Evolutionary conservation across 1,140 invertebrate genomes (phyloP).

Genomic region (Periplaneta americana): DNA sequence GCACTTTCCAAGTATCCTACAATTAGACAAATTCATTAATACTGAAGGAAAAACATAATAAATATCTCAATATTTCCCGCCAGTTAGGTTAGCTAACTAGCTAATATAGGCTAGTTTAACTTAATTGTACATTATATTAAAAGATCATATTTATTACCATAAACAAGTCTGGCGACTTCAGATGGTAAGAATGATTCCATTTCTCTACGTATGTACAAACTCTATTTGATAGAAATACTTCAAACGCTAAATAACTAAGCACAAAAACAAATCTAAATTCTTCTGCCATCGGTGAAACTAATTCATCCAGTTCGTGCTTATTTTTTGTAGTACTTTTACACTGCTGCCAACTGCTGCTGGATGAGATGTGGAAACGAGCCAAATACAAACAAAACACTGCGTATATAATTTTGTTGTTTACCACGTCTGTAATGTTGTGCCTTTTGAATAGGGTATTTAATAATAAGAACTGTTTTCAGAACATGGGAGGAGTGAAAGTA

Average conservation of each 20-base stretch:
- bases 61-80: conserved; percentile 26
- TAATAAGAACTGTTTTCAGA: too few relatives aligned
- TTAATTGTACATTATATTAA: too few relatives aligned
- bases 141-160: conserved; percentile 37
- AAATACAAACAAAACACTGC: too few relatives aligned
- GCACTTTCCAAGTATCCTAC: conserved; percentile 41
- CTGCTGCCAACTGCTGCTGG: not conserved
- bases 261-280: not conserved
- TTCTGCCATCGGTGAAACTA: too few relatives aligned
- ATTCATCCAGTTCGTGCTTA: too few relatives aligned
- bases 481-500: too few relatives aligned
- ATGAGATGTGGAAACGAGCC: too few relatives aligned
- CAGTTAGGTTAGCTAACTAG: conserved; percentile 21
- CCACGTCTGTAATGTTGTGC: too few relatives aligned
- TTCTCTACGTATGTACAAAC: not conserved
- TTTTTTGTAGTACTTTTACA: not conserved
- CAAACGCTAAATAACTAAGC: not conserved
- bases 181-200: conserved; percentile 41
- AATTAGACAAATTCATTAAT: conserved; percentile 15
- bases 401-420: too few relatives aligned
- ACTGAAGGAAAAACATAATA: conserved; percentile 2
- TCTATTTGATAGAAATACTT: not conserved
- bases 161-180: conserved; percentile 40
- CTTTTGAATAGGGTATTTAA: too few relatives aligned
- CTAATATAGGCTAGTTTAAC: too few relatives aligned